Evolutionary conservation across 1,140 invertebrate species (phyloP).

Genomic region (Zeugodacus cucurbitae): DNA sequence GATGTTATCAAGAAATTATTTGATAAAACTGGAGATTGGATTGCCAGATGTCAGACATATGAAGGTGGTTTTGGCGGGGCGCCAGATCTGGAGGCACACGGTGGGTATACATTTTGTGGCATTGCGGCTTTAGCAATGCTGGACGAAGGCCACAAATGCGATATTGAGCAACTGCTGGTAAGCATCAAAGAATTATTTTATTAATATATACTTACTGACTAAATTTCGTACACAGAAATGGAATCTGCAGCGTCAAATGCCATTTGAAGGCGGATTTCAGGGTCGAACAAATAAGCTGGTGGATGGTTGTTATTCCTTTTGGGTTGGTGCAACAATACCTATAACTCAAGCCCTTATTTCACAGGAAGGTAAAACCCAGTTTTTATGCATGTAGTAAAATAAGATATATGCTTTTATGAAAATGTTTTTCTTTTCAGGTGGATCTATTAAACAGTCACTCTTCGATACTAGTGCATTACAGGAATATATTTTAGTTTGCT

Average conservation of each 20-base stretch:
- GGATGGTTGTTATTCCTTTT: slow-evolving; percentile 99
- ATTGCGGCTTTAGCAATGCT: slow-evolving; percentile 88
- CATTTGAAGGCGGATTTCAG: slow-evolving; percentile 91
- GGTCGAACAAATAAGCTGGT: slow-evolving; percentile 98
- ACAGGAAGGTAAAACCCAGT: slow-evolving; percentile 63
- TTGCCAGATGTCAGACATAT: slow-evolving; percentile 94
- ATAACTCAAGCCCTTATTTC: slow-evolving; percentile 73
- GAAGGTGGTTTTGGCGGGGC: slow-evolving; percentile 97
- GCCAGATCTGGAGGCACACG: slow-evolving; percentile 97
- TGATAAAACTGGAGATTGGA: slow-evolving; percentile 89
- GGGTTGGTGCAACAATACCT: slow-evolving; percentile 94
- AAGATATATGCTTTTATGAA: not conserved
- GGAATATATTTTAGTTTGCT: slow-evolving; percentile 94
- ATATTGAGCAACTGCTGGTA: slow-evolving; percentile 83
- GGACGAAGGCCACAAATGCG: slow-evolving; percentile 81
- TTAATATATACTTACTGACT: not conserved
- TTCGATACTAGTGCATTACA: slow-evolving; percentile 90
- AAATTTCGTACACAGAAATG: slow-evolving; percentile 72
- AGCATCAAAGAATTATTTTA: slow-evolving; percentile 45
- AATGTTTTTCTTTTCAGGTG: slow-evolving; percentile 42
- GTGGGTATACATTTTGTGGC: slow-evolving; percentile 98
- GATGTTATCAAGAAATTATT: slow-evolving; percentile 80
- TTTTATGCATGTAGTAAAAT: not conserved
- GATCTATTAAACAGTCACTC: slow-evolving; percentile 66
- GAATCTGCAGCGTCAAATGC: slow-evolving; percentile 90